phyloP scores from a whole-genome alignment of 1,140 invertebrate genomes.

The Meloidogyne chitwoodi region DNA sequence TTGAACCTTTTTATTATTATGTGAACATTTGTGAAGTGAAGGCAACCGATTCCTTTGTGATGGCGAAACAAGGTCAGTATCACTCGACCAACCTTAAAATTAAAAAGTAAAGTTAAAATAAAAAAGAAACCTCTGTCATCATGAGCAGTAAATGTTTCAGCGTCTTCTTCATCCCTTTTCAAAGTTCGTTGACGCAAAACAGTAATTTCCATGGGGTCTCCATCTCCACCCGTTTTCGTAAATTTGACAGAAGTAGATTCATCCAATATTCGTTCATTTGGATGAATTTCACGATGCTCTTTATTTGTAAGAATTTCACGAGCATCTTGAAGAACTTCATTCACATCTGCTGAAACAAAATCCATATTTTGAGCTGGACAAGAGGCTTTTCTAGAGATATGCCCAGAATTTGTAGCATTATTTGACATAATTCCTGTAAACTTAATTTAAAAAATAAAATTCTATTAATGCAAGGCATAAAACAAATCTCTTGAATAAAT shows the following conservation, averaged over 20 bases:
- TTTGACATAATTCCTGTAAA: background rate
- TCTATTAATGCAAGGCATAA: no score
- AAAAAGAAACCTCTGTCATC: background rate
- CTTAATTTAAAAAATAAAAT: no score
- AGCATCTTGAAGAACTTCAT: conserved; percentile 47
- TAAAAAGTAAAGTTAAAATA: background rate
- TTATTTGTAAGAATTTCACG: conserved; percentile 43
- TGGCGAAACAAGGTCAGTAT: conserved; percentile 31
- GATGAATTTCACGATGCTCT: conserved; percentile 21
- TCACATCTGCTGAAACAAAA: conserved; percentile 44
- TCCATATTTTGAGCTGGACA: conserved; percentile 9
- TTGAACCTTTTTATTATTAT: conserved; percentile 9
- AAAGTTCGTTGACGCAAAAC: conserved; percentile 27
- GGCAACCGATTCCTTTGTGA: conserved; percentile 3
- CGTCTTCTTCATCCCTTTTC: conserved; percentile 21
- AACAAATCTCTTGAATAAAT: no score
- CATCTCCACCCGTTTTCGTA: conserved; percentile 28
- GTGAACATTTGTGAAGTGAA: conserved; percentile 20
- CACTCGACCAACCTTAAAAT: conserved; percentile 35
- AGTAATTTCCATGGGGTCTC: conserved; percentile 42
- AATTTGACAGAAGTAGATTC: conserved; percentile 48
- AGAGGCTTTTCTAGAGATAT: background rate
- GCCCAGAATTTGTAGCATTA: background rate
- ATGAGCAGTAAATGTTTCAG: conserved; percentile 10
- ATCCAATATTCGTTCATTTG: conserved; percentile 40